Evolutionary conservation across 2,888 invertebrate genomes (phyloP).

Genomic region (Norana najaformis): DNA sequence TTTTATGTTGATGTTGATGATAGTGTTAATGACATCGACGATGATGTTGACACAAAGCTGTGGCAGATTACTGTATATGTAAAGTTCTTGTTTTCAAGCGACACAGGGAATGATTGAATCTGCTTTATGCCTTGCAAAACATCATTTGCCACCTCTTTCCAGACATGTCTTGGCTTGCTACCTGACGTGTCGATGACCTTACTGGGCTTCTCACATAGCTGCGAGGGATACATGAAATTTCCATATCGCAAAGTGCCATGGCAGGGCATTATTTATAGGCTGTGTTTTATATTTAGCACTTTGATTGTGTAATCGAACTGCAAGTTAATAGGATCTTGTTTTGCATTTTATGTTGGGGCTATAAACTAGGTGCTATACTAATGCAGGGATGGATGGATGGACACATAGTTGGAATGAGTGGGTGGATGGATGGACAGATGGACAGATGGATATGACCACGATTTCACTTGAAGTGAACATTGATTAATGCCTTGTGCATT

Average conservation of each 20-base stretch:
- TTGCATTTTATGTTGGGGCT: too few relatives aligned
- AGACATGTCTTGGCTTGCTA: background rate
- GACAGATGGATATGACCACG: too few relatives aligned
- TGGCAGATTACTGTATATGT: background rate
- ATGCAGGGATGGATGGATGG: too few relatives aligned
- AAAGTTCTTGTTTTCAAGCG: background rate
- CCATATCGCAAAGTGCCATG: conserved; percentile 67
- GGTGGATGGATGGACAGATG: too few relatives aligned
- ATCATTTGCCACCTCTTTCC: background rate
- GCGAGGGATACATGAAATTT: background rate
- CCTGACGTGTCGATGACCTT: background rate
- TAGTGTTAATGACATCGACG: background rate
- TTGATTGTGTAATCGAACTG: background rate
- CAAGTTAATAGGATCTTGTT: background rate
- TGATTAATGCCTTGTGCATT: too few relatives aligned
- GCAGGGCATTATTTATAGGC: conserved; percentile 63
- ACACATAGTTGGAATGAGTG: too few relatives aligned
- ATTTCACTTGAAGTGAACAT: too few relatives aligned
- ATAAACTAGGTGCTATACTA: too few relatives aligned
- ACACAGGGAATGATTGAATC: background rate
- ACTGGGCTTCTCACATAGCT: background rate
- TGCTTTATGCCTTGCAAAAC: background rate
- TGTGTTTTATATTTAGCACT: conserved; percentile 29
- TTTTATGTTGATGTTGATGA: background rate
- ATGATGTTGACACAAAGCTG: background rate